A percentile compares a stretch with the other conserved stretches of the same genome.
Evolutionary conservation across 1,140 invertebrate genomes (phyloP).

Genomic region (Spodoptera litura): DNA sequence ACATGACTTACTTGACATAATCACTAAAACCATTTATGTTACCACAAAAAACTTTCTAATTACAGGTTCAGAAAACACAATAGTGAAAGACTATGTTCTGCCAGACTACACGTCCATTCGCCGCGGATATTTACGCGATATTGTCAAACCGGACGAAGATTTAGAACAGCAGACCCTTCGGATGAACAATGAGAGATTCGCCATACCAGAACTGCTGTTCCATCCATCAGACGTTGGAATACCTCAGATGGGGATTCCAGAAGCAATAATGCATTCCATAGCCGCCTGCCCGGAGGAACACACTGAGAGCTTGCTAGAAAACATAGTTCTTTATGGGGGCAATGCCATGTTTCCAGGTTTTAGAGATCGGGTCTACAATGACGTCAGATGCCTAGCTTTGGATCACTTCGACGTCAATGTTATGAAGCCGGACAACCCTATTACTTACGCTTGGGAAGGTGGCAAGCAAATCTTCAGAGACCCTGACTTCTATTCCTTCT

Average conservation of each 20-base stretch:
- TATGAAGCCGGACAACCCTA: conserved; percentile 90
- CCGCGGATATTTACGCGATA: conserved; percentile 91
- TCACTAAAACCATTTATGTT: too few species aligned
- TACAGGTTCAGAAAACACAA: conserved; percentile 79
- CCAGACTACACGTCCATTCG: conserved; percentile 97
- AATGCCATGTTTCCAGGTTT: conserved; percentile 94
- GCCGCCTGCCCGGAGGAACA: conserved; percentile 91
- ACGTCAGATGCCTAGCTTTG: conserved; percentile 92
- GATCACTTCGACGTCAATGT: conserved; percentile 89
- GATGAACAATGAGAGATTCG: conserved; percentile 97
- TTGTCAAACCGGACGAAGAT: conserved; percentile 86
- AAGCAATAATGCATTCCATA: conserved; percentile 93
- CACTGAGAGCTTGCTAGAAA: conserved; percentile 93
- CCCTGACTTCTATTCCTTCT: conserved; percentile 90
- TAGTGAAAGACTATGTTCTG: conserved; percentile 96
- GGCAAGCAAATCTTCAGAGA: conserved; percentile 92
- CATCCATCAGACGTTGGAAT: conserved; percentile 98
- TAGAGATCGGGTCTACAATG: conserved; percentile 92
- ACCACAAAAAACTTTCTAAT: conserved; percentile 28
- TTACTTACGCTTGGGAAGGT: conserved; percentile 95
- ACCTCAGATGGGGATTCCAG: conserved; percentile 96
- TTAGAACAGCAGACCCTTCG: conserved; percentile 93
- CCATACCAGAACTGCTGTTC: conserved; percentile 98
- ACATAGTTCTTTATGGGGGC: conserved; percentile 97
- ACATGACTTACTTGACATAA: too few species aligned